Evolutionary conservation across 2,888 invertebrate species (phyloP).

Genomic region (Mesoligia furuncula): DNA sequence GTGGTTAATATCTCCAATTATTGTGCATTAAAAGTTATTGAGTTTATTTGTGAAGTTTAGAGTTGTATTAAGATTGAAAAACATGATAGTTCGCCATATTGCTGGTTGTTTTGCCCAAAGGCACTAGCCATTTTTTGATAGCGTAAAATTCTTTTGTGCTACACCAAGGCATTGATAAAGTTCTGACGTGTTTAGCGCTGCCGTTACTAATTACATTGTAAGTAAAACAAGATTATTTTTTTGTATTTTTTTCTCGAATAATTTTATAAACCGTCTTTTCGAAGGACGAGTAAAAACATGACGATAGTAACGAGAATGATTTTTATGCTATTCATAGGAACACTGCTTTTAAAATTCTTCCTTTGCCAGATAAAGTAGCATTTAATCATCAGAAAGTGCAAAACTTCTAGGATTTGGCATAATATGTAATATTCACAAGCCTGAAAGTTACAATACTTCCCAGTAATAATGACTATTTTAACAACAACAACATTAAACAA

Average conservation of each 20-base stretch:
- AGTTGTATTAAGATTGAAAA: constrained; percentile 21
- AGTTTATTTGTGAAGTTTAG: constrained; percentile 28
- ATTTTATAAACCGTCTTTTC: not conserved
- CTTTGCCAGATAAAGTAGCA: not conserved
- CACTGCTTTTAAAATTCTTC: not conserved
- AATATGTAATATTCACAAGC: too few relatives aligned
- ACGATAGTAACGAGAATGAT: not conserved
- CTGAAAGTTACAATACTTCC: not conserved
- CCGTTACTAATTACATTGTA: constrained; percentile 60
- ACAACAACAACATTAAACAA: not conserved
- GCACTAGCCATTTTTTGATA: constrained; percentile 72
- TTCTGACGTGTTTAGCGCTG: constrained; percentile 74
- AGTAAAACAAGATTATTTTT: constrained; percentile 43
- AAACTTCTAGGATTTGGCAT: not conserved
- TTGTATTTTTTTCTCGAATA: constrained; percentile 3
- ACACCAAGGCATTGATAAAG: constrained; percentile 65
- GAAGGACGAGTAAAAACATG: not conserved
- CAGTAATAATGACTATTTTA: too few relatives aligned
- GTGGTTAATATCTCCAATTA: constrained; percentile 1
- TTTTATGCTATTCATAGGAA: not conserved
- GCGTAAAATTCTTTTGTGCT: constrained; percentile 65
- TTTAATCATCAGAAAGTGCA: too few relatives aligned
- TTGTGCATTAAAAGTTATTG: constrained; percentile 5
- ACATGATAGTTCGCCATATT: constrained; percentile 43
- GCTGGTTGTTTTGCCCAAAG: constrained; percentile 61